A percentile compares a stretch with the other conserved stretches of the same genome.
These are phyloP conservation scores for Catharus fuscescens DNA, from an alignment of 2,113 vertebrate genomes.

Conservation along the genomic window DNA sequence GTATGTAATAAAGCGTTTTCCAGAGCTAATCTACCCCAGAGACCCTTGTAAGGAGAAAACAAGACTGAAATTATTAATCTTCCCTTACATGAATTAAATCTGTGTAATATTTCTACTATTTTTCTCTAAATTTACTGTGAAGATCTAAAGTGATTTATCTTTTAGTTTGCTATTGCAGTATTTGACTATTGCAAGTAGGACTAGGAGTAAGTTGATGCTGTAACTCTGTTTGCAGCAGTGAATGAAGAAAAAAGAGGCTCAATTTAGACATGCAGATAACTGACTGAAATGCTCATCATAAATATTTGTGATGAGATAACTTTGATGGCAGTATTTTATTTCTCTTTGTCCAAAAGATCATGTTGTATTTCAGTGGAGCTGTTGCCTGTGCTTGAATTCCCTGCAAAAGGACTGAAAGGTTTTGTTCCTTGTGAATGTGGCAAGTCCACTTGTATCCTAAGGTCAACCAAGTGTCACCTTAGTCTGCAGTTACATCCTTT, in stretches of 20 bases:
- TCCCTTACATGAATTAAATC: not conserved
- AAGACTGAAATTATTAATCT: not conserved
- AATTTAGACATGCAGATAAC: not conserved
- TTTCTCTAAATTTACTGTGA: not conserved
- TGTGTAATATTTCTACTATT: not conserved
- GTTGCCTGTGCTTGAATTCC: not conserved
- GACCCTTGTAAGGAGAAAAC: not conserved
- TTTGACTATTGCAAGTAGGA: not conserved
- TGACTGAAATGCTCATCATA: not conserved
- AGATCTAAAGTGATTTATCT: not conserved
- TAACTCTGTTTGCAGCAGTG: not conserved
- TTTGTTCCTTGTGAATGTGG: not conserved
- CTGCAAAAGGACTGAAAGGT: not conserved
- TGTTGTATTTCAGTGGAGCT: not conserved
- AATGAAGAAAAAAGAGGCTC: not conserved
- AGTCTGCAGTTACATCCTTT: constrained; percentile 33
- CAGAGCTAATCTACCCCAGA: not conserved
- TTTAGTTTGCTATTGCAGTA: not conserved
- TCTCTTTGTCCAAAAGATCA: not conserved
- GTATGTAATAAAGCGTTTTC: not conserved
- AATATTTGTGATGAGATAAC: not conserved
- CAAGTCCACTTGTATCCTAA: not conserved
- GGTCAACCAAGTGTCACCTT: constrained; percentile 44
- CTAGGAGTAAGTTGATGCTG: not conserved
- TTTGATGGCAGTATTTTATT: not conserved